Evolutionary conservation across 2,888 invertebrate species (phyloP), one percentile per base, ranked within the genome.

Genomic region (Leptogaster cylindrica): DNA sequence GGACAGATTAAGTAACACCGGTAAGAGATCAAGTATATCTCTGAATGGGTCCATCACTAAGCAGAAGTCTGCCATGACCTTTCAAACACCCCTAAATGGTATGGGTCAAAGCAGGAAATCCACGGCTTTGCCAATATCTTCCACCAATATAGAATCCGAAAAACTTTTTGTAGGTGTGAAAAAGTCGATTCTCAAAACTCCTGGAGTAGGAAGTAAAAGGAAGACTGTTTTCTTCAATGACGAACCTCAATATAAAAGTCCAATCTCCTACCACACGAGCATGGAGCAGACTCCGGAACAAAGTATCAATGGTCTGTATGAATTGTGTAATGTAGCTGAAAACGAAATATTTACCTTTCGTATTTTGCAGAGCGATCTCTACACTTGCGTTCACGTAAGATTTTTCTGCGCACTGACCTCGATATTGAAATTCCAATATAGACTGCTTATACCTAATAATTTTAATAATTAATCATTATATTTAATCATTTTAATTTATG

Each of bases 171-270:
- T 2, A 28, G 33, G 2, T 6, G 44, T 63, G 0, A 36, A 75
- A 1, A 74, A 75, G 63, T 78, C 79, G 0, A 79, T 79, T 16
- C 64, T 79, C 0, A 79, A 79, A 67, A 79, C 79, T 0, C 79
- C 79, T 0, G 79, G 77, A 1, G 70, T 70, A 51, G 70, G 72
- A 1, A 74, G 39, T 2, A 6, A 18, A 3, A 67, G 68, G 2
- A 75, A 73, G 3, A 75, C 73, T 28, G 77, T 79, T 7, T 61
- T 75, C 10, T 79, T 79, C 58, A 76, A 76, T 65, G 75, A 77
- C 27, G 73, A 76, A 51, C 73, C 77, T n/a, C 72, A 72, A 10
- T 74, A 76, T 3, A 76, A 77, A 8, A 75, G 66, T 25, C 55
- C 52, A n/a, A n/a, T n/a, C n/a, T n/a, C n/a, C n/a, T n/a, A n/a